phyloP scores from a whole-genome alignment of 1,140 invertebrate species.

The Holcopasites calliopsidis region DNA sequence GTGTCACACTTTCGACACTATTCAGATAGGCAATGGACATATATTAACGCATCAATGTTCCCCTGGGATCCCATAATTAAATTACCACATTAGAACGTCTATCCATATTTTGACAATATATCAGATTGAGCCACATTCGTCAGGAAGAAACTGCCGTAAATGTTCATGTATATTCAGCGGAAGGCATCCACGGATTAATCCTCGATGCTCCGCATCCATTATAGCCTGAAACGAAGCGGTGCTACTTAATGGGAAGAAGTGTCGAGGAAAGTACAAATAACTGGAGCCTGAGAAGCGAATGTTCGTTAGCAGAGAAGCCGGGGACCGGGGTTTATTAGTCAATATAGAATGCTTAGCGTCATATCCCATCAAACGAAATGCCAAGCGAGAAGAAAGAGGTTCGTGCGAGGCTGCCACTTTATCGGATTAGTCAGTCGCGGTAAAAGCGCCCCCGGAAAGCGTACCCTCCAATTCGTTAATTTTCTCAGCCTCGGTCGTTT shows the following conservation, averaged over 20 bases:
- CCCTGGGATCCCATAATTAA: no score
- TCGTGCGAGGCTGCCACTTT: conserved; percentile 72
- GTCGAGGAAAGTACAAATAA: conserved; percentile 12
- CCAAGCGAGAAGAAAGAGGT: conserved; percentile 62
- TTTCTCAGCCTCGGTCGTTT: conserved; percentile 63
- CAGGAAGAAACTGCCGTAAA: no score
- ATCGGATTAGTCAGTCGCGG: conserved; percentile 71
- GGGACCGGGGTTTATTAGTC: conserved; percentile 67
- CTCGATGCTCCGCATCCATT: neutral
- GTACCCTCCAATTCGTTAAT: conserved; percentile 71
- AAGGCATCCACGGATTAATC: neutral
- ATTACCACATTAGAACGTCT: no score
- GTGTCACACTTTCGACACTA: no score
- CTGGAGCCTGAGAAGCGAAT: conserved; percentile 25
- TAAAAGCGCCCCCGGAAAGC: conserved; percentile 62
- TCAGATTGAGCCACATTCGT: no score
- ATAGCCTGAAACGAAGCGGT: neutral
- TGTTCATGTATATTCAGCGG: neutral
- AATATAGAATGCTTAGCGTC: conserved; percentile 67
- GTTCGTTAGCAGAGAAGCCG: conserved; percentile 45
- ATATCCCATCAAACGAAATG: conserved; percentile 68
- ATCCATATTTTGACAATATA: no score
- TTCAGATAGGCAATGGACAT: no score
- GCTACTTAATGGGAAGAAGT: neutral
- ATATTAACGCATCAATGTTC: no score